Evolutionary conservation across 2,797 vertebrate genomes (phyloP).

Genomic region (Echeneis naucrates): DNA sequence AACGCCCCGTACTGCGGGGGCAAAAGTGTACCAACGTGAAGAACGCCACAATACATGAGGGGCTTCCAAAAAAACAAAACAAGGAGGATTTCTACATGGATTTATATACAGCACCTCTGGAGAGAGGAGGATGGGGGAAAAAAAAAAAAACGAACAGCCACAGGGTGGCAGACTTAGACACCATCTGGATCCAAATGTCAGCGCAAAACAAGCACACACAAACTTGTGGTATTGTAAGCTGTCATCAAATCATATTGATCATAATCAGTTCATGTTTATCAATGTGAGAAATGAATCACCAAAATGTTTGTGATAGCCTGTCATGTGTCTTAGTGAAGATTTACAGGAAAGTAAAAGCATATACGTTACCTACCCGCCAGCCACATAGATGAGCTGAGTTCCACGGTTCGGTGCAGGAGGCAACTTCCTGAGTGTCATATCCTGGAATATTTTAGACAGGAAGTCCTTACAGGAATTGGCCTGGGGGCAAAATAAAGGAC

Average conservation of each 20-base stretch:
- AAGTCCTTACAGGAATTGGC: constrained; percentile 88
- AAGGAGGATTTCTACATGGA: background rate
- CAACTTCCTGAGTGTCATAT: constrained; percentile 87
- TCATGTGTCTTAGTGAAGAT: background rate
- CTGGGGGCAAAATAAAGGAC: constrained; percentile 46
- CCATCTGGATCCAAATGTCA: background rate
- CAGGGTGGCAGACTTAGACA: constrained; percentile 46
- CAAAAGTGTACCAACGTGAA: background rate
- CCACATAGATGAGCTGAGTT: constrained; percentile 87
- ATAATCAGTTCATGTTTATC: background rate
- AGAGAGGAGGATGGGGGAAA: no score
- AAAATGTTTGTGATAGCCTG: background rate
- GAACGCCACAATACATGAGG: background rate
- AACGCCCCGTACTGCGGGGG: background rate
- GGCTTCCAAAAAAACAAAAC: background rate
- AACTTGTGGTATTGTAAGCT: background rate
- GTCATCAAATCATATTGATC: background rate
- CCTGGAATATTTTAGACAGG: constrained; percentile 90
- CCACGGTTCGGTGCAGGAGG: constrained; percentile 83
- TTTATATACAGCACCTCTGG: background rate
- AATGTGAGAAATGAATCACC: background rate
- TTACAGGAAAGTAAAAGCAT: background rate
- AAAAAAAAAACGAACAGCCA: constrained; percentile 30
- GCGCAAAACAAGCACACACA: background rate
- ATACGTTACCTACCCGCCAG: constrained; percentile 76